Base-by-base conservation (phyloP, 2,888 invertebrate species). In the Trypoxylon attenuatum region DNA sequence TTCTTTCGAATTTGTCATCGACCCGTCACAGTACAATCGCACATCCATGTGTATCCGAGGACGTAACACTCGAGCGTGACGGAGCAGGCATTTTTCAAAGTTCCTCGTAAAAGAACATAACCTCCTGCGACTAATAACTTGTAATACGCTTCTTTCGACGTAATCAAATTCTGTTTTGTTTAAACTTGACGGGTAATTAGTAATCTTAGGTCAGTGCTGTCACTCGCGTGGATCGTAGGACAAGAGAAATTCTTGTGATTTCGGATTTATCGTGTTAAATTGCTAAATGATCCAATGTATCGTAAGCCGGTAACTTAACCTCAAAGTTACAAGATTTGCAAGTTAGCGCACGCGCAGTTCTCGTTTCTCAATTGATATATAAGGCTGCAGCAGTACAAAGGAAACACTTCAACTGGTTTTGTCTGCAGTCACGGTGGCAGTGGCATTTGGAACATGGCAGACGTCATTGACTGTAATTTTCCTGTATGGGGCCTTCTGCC, bases 401-500 rank as follows among this genome's bases (percentile, higher is more conserved):
- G 75, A 78, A 79, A 78, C 73, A 78, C 77, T 76, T 76, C 71
- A 51, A 69, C 75, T 78, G 71, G 69, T 74, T 77, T 77, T 80
- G n/a, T 66, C 66, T 73, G 54, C 64, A 74, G 76, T 79, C 71
- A 74, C 76, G 62, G 79, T 79, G 81, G 72, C 75, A 79, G 76
- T 79, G 82, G 77, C 52, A 75, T 66, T 75, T 65, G 73, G 76
- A 84, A 81, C 67, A 87, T 87, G 87, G 87, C 86, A 81, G 87
- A 85, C 77, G 82, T 84, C 67, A 79, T 88, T 51, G 87, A 87
- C 72, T 84, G 84, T 69, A 88, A 92, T 79, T 97, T 96, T 89
- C 96, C 96, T 74, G 90, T 93, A 77, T 94, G 92, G 91, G 94
- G 93, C 80, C 90, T 97, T 84, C 90, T 96, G 83, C 98, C 98